Evolutionary conservation across 2,888 invertebrate species (phyloP).

Genomic region (Lasioglossum zephyrum): DNA sequence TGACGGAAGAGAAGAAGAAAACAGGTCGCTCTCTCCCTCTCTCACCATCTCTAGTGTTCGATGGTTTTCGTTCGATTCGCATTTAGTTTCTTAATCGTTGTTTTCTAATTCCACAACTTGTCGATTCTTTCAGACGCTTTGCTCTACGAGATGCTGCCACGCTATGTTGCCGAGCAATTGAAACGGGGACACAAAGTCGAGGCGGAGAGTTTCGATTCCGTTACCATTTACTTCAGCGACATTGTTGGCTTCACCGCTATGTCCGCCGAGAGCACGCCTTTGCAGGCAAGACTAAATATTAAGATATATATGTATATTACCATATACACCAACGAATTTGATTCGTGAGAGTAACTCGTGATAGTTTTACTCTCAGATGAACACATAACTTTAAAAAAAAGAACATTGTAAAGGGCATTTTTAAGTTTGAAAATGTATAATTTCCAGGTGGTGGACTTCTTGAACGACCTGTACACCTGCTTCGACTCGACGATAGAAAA

Average conservation of each 20-base stretch:
- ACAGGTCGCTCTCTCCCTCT: conserved; percentile 87
- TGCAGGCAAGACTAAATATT: conserved; percentile 87
- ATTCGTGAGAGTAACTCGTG: too few species aligned
- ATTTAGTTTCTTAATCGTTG: not conserved
- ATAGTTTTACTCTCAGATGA: too few species aligned
- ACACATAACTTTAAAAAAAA: not conserved
- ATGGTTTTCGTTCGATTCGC: not conserved
- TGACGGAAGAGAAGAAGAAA: conserved; percentile 98
- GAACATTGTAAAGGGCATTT: not conserved
- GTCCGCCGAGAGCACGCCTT: conserved; percentile 95
- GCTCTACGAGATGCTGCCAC: conserved; percentile 94
- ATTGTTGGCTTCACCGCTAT: conserved; percentile 97
- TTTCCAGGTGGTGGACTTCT: conserved; percentile 94
- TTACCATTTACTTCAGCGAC: conserved; percentile 97
- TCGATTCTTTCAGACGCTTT: conserved; percentile 88
- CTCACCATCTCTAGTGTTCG: not conserved
- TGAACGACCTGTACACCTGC: conserved; percentile 97
- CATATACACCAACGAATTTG: too few species aligned
- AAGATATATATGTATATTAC: too few species aligned
- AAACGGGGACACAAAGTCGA: conserved; percentile 95
- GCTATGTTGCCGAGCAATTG: conserved; percentile 95
- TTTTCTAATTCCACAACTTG: not conserved
- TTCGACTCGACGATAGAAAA: conserved; percentile 97
- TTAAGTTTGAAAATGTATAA: not conserved
- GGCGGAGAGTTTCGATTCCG: conserved; percentile 95